Evolutionary conservation across 2,113 vertebrate species (phyloP), one percentile per base, ranked within the genome.

Genomic region (Macquaria australasica): DNA sequence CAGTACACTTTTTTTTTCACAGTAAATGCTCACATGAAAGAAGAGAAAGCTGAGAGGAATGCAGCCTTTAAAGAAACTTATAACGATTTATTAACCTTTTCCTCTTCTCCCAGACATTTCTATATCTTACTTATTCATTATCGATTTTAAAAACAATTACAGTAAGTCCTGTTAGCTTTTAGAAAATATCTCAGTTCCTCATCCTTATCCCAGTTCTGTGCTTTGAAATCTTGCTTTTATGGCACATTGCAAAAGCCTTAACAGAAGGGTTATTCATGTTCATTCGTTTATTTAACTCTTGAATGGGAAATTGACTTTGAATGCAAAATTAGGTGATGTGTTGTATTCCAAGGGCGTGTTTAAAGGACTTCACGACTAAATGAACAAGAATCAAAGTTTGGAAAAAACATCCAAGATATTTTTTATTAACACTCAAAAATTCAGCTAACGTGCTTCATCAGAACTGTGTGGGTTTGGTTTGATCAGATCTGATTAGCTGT

Each of bases 401-500:
- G 5, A 51, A 31, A 11, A 67, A 5, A 55, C 31, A 31, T 3
- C 10, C 12, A 16, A 15, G 8, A 20, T 12, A 12, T 23, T 39
- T 64, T 21, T 58, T 45, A 12, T 25, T 0, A 21, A 34, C 14
- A 18, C 31, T 21, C 11, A 14, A 12, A 10, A 23, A 3, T 31
- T 11, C 15, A 69, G 25, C 25, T 28, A 34, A 7, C 9, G 37
- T 8, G 50, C 64, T 34, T 48, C 53, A 18, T 39, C 51, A 43
- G 20, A 50, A 25, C 60, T 73, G 81, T 41, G 81, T 68, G 60
- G 73, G 77, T 41, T 39, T 51, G 43, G 56, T 72, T 77, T 67
- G 21, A 81, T 73, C 21, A 58, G 28, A 77, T 59, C n/a, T 68
- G 55, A 64, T 55, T 76, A 81, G 50, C 37, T 66, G 71, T 75